These are phyloP conservation scores for Saturnia pavonia DNA, from an alignment of 2,888 invertebrate genomes.

Conservation along the genomic window DNA sequence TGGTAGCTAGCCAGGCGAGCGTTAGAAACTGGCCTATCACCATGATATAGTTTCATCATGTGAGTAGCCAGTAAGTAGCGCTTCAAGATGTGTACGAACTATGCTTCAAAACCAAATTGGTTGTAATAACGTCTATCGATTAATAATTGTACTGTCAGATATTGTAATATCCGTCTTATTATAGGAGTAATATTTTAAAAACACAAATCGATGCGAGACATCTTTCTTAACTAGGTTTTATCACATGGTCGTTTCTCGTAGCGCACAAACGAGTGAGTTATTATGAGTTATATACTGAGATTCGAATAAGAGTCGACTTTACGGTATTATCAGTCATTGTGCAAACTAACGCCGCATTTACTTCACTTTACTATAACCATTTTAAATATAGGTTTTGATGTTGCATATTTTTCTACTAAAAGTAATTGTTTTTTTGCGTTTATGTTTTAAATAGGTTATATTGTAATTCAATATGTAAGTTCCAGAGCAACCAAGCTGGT, in stretches of 20 bases:
- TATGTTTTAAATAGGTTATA: background rate
- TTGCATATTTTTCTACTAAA: no score
- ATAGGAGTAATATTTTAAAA: background rate
- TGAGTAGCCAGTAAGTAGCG: background rate
- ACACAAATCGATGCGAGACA: background rate
- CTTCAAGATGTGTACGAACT: background rate
- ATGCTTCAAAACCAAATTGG: background rate
- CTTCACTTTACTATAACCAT: no score
- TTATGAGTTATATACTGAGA: background rate
- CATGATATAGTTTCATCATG: no score
- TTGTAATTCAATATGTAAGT: background rate
- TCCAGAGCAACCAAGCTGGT: no score
- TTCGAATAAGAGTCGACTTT: background rate
- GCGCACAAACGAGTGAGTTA: background rate
- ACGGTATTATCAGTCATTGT: background rate
- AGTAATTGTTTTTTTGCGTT: no score
- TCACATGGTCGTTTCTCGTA: background rate
- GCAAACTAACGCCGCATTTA: background rate
- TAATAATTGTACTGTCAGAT: background rate
- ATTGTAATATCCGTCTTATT: background rate
- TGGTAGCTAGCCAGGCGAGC: no score
- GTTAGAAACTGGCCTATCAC: background rate
- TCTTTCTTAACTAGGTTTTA: background rate
- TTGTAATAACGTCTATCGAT: background rate
- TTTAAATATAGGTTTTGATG: no score